These are phyloP conservation scores for Drosophila leontia DNA, from an alignment of 1,140 invertebrate genomes.

Conservation along the genomic window DNA sequence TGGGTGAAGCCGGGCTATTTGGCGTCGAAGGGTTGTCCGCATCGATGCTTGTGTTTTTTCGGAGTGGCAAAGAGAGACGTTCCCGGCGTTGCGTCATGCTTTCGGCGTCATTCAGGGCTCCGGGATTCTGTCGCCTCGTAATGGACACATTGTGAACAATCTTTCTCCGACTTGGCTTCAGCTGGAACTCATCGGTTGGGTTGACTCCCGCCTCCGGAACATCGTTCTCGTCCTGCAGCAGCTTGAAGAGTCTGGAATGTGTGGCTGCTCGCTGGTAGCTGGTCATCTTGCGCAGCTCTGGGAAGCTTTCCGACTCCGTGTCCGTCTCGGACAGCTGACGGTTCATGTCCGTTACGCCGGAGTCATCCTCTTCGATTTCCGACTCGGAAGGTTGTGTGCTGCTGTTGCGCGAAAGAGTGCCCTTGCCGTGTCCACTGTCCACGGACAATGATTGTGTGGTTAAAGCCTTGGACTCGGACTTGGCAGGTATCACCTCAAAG, in stretches of 20 bases:
- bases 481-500: slow-evolving; percentile 64
- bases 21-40: slow-evolving; percentile 85
- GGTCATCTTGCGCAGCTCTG: slow-evolving; percentile 86
- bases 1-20: slow-evolving; percentile 86
- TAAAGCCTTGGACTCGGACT: slow-evolving; percentile 34
- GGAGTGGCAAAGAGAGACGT: slow-evolving; percentile 84
- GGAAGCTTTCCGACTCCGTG: slow-evolving; percentile 87
- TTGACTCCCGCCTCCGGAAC: slow-evolving; percentile 79
- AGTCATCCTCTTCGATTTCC: slow-evolving; percentile 89
- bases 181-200: slow-evolving; percentile 72
- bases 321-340: slow-evolving; percentile 89
- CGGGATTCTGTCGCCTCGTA: slow-evolving; percentile 75
- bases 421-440: slow-evolving; percentile 71
- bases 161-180: slow-evolving; percentile 75
- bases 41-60: slow-evolving; percentile 83
- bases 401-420: slow-evolving; percentile 77
- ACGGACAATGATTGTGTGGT: slow-evolving; percentile 71
- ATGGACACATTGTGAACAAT: slow-evolving; percentile 83
- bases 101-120: slow-evolving; percentile 71
- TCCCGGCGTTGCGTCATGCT: slow-evolving; percentile 74
- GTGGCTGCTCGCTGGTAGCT: slow-evolving; percentile 90
- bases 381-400: slow-evolving; percentile 85
- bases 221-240: slow-evolving; percentile 87
- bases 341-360: slow-evolving; percentile 90
- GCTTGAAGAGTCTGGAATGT: slow-evolving; percentile 89